Percentiles rank a stretch among this genome's conserved stretches.
These are phyloP conservation scores for Philopotamus ludificatus DNA, from an alignment of 1,140 invertebrate species.

Conservation along the genomic window DNA sequence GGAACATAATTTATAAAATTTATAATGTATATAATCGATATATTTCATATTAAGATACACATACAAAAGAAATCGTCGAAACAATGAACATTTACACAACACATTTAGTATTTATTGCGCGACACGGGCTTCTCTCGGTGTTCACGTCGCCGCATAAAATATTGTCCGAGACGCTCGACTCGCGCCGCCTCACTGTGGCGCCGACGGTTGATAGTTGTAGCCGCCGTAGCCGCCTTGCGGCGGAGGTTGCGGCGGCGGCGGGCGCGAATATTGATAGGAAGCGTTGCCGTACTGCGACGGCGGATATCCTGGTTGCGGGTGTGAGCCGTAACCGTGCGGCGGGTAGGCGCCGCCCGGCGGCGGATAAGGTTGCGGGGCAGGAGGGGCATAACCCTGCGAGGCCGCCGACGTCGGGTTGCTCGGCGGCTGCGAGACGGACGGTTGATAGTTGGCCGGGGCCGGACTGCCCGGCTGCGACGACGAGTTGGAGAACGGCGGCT, in stretches of 20 bases:
- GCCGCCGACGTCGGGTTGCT: conserved; percentile 48
- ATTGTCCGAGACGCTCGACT: too few relatives aligned
- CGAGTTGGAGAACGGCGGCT: conserved; percentile 55
- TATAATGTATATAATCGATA: too few relatives aligned
- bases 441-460: conserved; percentile 43
- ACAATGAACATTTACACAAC: too few relatives aligned
- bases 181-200: conserved; percentile 46
- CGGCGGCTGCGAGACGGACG: conserved; percentile 24
- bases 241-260: conserved; percentile 53
- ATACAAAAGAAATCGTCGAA: too few relatives aligned
- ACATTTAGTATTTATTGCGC: too few relatives aligned
- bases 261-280: conserved; percentile 53
- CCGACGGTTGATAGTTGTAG: conserved; percentile 55
- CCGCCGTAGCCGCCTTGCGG: conserved; percentile 52
- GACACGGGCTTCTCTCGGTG: too few relatives aligned
- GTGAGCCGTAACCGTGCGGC: conserved; percentile 47
- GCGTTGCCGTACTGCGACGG: conserved; percentile 54
- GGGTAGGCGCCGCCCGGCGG: conserved; percentile 52
- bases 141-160: too few relatives aligned
- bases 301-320: conserved; percentile 52
- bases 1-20: too few relatives aligned
- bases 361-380: conserved; percentile 52
- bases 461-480: conserved; percentile 55
- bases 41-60: too few relatives aligned
- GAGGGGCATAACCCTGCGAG: conserved; percentile 41